Evolutionary conservation across 2,888 invertebrate species (phyloP), one percentile per base, ranked within the genome.

Genomic region (Synanthedon myopaeformis): DNA sequence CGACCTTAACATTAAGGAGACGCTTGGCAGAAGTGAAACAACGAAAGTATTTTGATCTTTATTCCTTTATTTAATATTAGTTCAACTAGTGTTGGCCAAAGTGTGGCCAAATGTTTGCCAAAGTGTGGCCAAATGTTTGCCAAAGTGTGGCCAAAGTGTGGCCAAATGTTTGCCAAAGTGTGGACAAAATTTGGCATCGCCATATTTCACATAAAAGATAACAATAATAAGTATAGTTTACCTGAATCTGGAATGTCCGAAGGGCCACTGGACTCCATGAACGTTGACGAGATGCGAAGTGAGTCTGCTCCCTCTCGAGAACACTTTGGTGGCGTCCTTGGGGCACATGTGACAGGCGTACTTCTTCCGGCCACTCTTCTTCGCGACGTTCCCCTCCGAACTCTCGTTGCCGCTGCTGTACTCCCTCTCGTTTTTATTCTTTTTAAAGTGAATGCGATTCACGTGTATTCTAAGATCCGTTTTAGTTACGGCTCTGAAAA

Each of bases 271-370:
- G 2, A 92, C 91, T 14, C 91, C 91, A 63, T 96, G 95, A 1
- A 88, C 82, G 53, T 91, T 91, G 19, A 91, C 91, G 56, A 95
- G 75, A 77, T 96, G 95, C 41, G 88, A 89, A 0, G 95, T 94
- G 12, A 95, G 74, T 11, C 89, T 74, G 10, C 89, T 84, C 3
- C 94, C 94, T 55, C 91, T 83, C 2, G 89, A 87, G 63, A 92
- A 95, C 52, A 89, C 82, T 55, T 78, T 82, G 58, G 63, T 69
- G 0, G 66, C 54, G 35, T 77, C 76, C 59, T 90, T 89, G 1
- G 93, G 91, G 64, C 95, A 95, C 67, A 93, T 89, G 61, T 95
- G 95, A 61, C 95, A 96, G 4, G 89, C 86, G 59, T 89, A 89
- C 56, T 83, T 76, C 65, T 65, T 76, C 0, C 42, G 56, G 0